Conservation (phyloP, 2,888 invertebrate species). For the Clanis bilineata region DNA sequence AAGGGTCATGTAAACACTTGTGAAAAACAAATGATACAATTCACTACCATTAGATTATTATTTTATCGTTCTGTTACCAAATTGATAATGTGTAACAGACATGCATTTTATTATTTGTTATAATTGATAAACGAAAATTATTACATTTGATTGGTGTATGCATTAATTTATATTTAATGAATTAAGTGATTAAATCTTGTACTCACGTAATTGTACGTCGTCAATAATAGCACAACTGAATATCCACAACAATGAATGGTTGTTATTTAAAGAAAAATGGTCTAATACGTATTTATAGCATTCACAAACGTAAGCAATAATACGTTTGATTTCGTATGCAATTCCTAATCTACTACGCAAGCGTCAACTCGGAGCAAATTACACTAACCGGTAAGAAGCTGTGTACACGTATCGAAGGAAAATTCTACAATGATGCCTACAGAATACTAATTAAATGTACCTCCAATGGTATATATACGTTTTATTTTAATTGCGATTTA, state of each 20-base stretch:
- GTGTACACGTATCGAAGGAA: neutral
- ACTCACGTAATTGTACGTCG: neutral
- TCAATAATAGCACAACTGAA: neutral
- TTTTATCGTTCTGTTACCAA: too few species aligned
- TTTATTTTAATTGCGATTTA: neutral
- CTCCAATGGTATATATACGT: neutral
- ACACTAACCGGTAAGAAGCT: conserved; percentile 3
- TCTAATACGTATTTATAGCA: conserved; percentile 5
- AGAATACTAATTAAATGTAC: neutral
- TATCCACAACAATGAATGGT: neutral
- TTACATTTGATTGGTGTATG: neutral
- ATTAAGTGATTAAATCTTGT: neutral
- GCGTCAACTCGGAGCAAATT: neutral
- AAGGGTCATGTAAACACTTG: too few species aligned
- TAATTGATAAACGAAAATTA: neutral
- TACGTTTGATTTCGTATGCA: conserved; percentile 10
- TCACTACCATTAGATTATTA: too few species aligned
- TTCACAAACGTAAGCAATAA: neutral
- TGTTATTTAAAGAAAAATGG: neutral
- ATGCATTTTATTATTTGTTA: neutral
- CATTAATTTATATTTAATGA: neutral
- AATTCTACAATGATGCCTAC: neutral
- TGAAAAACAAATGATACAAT: too few species aligned
- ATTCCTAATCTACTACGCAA: conserved; percentile 12
- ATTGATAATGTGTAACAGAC: neutral